Conservation (phyloP, 2,888 invertebrate species). For the Heliconius cydno region DNA sequence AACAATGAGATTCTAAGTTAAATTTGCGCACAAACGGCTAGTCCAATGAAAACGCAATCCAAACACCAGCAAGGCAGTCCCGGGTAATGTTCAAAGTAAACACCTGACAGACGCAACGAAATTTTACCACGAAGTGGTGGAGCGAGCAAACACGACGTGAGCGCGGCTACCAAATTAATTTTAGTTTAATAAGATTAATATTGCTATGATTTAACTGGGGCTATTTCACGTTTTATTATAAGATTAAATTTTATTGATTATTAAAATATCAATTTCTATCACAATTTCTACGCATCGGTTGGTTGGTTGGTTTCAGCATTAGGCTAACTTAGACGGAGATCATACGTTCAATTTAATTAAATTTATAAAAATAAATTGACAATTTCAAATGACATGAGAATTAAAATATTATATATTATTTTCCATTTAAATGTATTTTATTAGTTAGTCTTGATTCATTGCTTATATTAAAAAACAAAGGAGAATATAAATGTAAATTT, state of each 20-base stretch:
- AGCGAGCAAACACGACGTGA: constrained; percentile 58
- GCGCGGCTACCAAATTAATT: constrained; percentile 39
- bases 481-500: constrained; percentile 35
- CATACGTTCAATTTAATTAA: background rate
- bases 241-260: background rate
- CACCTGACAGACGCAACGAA: constrained; percentile 69
- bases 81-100: constrained; percentile 69
- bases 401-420: background rate
- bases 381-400: background rate
- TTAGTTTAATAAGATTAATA: constrained; percentile 25
- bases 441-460: background rate
- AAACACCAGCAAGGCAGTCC: constrained; percentile 59
- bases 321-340: no score
- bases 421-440: background rate
- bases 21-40: constrained; percentile 60
- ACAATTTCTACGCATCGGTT: background rate
- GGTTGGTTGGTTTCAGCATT: background rate
- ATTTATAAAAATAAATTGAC: background rate
- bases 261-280: background rate
- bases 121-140: constrained; percentile 64
- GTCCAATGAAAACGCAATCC: constrained; percentile 57
- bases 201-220: background rate
- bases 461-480: background rate
- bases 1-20: constrained; percentile 47
- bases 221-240: constrained; percentile 3